phyloP scores from a whole-genome alignment of 2,888 invertebrate species.

The Lingula anatina region DNA sequence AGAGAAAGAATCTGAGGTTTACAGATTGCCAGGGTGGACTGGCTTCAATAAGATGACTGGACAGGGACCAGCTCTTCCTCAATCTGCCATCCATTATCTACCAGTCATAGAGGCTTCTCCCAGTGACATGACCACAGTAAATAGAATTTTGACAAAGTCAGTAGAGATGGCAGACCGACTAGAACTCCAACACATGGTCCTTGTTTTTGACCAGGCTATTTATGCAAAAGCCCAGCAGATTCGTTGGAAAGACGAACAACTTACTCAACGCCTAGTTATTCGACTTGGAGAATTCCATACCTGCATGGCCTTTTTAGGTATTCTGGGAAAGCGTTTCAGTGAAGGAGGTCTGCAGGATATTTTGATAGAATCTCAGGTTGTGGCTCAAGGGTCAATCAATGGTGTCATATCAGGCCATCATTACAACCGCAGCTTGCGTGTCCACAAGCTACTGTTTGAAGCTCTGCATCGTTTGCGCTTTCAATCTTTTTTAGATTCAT shows the following conservation, averaged over 20 bases:
- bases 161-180: constrained; percentile 7
- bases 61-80: neutral
- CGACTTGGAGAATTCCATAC: constrained; percentile 9
- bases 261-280: neutral
- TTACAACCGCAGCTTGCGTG: constrained; percentile 6
- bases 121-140: neutral
- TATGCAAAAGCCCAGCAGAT: constrained; percentile 10
- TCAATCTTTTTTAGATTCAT: constrained; percentile 1
- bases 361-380: constrained; percentile 3
- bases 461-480: constrained; percentile 3
- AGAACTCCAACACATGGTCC: neutral
- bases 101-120: constrained; percentile 1
- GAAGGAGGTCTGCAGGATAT: constrained; percentile 10
- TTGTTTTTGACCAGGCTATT: constrained; percentile 10
- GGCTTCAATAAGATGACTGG: neutral
- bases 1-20: neutral
- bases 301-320: constrained; percentile 4
- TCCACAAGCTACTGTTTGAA: constrained; percentile 7
- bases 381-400: constrained; percentile 6
- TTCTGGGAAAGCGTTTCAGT: constrained; percentile 6
- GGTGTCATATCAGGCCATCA: constrained; percentile 6
- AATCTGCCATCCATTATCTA: neutral
- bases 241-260: constrained; percentile 4
- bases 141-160: constrained; percentile 3
- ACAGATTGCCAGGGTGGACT: constrained; percentile 6